Evolutionary conservation across 2,888 invertebrate species (phyloP).

Genomic region (Lymantria dispar): DNA sequence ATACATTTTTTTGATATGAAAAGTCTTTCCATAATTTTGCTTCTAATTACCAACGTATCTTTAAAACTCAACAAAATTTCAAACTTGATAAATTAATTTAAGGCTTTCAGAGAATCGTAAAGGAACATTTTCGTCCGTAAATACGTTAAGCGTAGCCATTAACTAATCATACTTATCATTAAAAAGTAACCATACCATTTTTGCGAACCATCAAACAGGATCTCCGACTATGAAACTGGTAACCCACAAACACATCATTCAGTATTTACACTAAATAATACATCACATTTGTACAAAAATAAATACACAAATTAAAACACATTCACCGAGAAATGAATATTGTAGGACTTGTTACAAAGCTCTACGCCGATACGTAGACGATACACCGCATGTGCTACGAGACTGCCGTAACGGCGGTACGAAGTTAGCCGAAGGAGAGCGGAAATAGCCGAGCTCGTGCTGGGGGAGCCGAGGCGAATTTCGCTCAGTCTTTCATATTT

Average conservation of each 20-base stretch:
- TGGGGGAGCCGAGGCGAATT: slow-evolving; percentile 62
- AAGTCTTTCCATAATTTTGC: no score
- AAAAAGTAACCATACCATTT: slow-evolving; percentile 70
- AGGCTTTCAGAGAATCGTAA: slow-evolving; percentile 20
- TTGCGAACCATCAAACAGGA: slow-evolving; percentile 65
- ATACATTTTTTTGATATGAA: no score
- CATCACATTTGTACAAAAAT: slow-evolving; percentile 36
- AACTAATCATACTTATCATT: slow-evolving; percentile 47
- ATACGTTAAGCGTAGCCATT: slow-evolving; percentile 38
- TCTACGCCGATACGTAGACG: slow-evolving; percentile 46
- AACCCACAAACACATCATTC: slow-evolving; percentile 64
- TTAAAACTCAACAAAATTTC: no score
- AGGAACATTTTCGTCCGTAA: slow-evolving; percentile 34
- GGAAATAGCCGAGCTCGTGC: slow-evolving; percentile 53
- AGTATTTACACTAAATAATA: slow-evolving; percentile 43
- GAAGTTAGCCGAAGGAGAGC: slow-evolving; percentile 49
- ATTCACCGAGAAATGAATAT: slow-evolving; percentile 53
- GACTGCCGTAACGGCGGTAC: slow-evolving; percentile 76
- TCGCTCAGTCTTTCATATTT: slow-evolving; percentile 80
- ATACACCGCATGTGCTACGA: slow-evolving; percentile 48
- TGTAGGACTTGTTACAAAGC: slow-evolving; percentile 28
- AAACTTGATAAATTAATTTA: slow-evolving; percentile 25
- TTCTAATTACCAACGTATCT: no score
- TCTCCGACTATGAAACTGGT: slow-evolving; percentile 36
- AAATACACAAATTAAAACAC: slow-evolving; percentile 55